Evolutionary conservation across 2,888 invertebrate genomes (phyloP), one percentile per base, ranked within the genome.

Genomic region (Amaurobius ferox): DNA sequence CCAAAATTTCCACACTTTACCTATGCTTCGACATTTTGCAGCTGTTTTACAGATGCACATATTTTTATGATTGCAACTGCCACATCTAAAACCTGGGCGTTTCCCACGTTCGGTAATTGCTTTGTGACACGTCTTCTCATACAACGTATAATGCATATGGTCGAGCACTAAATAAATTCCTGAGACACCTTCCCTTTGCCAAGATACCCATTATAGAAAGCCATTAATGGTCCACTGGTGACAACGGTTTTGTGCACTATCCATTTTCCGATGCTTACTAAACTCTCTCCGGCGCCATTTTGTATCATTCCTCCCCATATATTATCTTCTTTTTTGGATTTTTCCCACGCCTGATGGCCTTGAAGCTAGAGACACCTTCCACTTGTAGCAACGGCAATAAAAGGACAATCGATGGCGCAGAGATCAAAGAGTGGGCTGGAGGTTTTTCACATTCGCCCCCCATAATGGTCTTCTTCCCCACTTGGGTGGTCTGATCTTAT

Each of bases 321-420:
- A 16, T 55, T 44, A 44, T n/a, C 44, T 11, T 44, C 16, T 44
- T 44, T 5, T 55, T 23, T n/a, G 29, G 11, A 32, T 32, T 64
- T 77, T 77, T 78, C 78, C 78, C 78, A 78, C 78, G 78, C n/a
- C 29, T 30, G 5, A 11, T 40, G n/a, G 40, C 29, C 64, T 40
- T 74, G 35, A 28, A 29, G 39, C 6, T 26, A 32, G 48, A 29
- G 68, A 70, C 35, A 62, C 29, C 78, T 44, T 23, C 55, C 23
- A 29, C 35, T 67, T 67, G 67, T 67, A 67, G 35, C 48, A 55
- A 55, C 55, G 19, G 28, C 40, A 29, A 78, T 61, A 67, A 74
- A 74, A 67, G 67, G 26, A 48, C 26, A 40, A 19, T 9, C 68
- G 61, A 9, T 16, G 70, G 23, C 55, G 55, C 55, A 23, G 5